A percentile compares a stretch with the other conserved stretches of the same genome.
These are phyloP conservation scores for Eulithis prunata DNA, from an alignment of 2,888 invertebrate species.

Conservation along the genomic window DNA sequence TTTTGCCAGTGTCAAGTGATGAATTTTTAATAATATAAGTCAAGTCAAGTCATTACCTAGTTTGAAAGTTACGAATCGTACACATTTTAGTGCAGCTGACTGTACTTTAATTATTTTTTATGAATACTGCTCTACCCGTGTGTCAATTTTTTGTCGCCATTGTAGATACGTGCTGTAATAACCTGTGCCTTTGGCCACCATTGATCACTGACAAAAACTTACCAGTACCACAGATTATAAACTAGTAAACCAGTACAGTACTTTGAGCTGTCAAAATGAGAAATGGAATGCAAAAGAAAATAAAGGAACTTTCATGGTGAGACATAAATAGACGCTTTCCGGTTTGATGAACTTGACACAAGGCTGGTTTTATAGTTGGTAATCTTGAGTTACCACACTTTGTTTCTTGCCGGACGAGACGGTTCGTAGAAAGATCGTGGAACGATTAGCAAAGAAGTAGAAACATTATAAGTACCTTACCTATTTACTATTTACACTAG, in stretches of 20 bases:
- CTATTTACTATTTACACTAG: no score
- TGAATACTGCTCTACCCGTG: no score
- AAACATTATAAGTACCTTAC: no score
- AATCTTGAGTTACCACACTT: constrained; percentile 2
- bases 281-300: background rate
- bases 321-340: constrained; percentile 46
- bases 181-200: background rate
- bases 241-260: background rate
- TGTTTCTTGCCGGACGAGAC: background rate
- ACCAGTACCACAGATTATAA: background rate
- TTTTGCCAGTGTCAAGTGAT: no score
- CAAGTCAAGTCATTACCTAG: no score
- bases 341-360: constrained; percentile 50
- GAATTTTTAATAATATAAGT: no score
- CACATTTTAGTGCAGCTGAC: no score
- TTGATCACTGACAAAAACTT: background rate
- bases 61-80: no score
- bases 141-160: no score
- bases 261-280: background rate
- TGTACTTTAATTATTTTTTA: no score
- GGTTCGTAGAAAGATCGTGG: background rate
- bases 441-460: background rate
- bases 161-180: no score
- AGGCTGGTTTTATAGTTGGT: background rate
- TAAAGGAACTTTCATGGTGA: constrained; percentile 4